phyloP scores from a whole-genome alignment of 2,113 vertebrate genomes.

The Talpa occidentalis region DNA sequence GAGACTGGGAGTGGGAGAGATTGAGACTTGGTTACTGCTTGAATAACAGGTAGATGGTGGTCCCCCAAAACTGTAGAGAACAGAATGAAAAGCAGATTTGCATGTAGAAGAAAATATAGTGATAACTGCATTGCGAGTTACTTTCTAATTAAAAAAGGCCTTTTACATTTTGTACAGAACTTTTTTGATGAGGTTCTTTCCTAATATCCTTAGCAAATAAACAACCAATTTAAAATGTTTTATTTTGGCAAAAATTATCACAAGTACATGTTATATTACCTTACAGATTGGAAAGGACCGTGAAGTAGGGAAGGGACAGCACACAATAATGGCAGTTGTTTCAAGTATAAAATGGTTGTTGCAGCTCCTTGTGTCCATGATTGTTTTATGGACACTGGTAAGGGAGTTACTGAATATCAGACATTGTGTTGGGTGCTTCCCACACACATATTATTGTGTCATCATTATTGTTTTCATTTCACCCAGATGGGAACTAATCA shows the following conservation, averaged over 20 bases:
- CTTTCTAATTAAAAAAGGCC: background rate
- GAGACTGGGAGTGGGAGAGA: background rate
- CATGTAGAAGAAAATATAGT: background rate
- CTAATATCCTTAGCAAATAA: conserved; percentile 22
- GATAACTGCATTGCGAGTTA: background rate
- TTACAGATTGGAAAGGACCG: background rate
- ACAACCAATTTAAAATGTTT: background rate
- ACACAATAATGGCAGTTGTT: background rate
- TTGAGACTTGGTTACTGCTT: background rate
- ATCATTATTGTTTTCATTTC: background rate
- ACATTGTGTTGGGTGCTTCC: background rate
- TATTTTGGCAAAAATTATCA: background rate
- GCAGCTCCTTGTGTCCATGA: background rate
- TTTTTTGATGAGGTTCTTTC: background rate
- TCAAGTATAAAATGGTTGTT: background rate
- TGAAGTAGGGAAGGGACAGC: background rate
- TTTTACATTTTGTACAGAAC: background rate
- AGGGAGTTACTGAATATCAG: background rate
- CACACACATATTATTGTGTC: background rate
- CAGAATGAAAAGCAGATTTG: background rate
- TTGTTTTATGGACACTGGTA: background rate
- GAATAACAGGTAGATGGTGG: background rate
- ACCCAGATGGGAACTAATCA: background rate
- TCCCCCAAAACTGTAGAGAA: background rate
- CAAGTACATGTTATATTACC: background rate